Base-by-base conservation (phyloP, 2,888 invertebrate genomes). In the Lochmaea crataegi region DNA sequence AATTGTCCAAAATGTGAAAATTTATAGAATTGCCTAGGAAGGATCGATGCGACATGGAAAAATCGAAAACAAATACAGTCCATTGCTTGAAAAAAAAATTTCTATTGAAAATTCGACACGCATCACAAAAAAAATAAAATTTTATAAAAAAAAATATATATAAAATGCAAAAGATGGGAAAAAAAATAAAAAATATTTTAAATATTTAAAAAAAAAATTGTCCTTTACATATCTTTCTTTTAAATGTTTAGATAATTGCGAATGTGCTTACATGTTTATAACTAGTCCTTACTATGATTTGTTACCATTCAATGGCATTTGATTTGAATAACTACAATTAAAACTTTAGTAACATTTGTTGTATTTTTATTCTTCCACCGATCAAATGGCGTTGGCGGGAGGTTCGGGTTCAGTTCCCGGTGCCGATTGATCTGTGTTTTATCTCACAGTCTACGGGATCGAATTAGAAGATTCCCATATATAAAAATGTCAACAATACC, bases 271-370 rank as follows among this genome's bases (percentile, higher is more conserved):
- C 71, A 51, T 71, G 61, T 61, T 65, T 73, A 65, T 63, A 71
- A 76, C 77, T 77, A 77, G 77, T 77, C 77, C 63, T 75, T 77
- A 75, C 74, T 75, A 73, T 72, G 71, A 67, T 76, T 76, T 76
- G 77, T 77, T 77, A 77, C 77, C 77, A 77, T 73, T 32, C 63
- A 69, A 74, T 77, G 77, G 75, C 75, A 71, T 74, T 75, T 75
- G 65, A 71, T 60, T 70, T 76, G 76, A 65, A 71, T 75, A 74
- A 68, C 74, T 74, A 72, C 68, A 68, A 45, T 67, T 69, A 73
- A 65, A 42, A 48, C 26, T 32, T 63, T 56, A 60, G 26, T 61
- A 65, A 65, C 53, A 68, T 38, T 32, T 57, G 32, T 56, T 65
- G 53, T 68, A 38, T 68, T 18, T 38, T 72, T 68, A 14, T 61